Conservation (phyloP, 2,113 vertebrate genomes). For the Brachirus orientalis region DNA sequence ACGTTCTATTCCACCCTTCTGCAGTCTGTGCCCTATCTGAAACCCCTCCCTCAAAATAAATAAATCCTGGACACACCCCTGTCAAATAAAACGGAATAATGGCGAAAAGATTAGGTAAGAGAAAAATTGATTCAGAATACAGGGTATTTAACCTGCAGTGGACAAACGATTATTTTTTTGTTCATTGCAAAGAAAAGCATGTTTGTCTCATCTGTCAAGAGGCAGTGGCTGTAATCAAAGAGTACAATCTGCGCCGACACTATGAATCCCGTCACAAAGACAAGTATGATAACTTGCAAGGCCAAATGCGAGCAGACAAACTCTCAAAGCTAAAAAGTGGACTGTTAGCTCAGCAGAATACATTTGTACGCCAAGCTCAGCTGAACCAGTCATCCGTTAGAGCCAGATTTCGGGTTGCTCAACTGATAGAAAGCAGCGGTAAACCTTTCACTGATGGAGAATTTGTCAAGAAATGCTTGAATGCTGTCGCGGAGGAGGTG, state of each 20-base stretch:
- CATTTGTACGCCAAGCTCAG: slow-evolving; percentile 9
- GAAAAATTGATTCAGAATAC: slow-evolving; percentile 9
- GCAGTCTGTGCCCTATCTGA: too few relatives aligned
- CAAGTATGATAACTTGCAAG: slow-evolving; percentile 29
- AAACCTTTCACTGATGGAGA: slow-evolving; percentile 22
- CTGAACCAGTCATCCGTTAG: slow-evolving; percentile 10
- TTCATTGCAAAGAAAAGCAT: slow-evolving; percentile 35
- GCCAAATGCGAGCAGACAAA: slow-evolving; percentile 36
- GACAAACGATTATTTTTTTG: slow-evolving; percentile 34
- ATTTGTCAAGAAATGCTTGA: slow-evolving; percentile 20
- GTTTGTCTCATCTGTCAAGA: slow-evolving; percentile 42
- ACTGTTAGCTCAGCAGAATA: slow-evolving; percentile 1
- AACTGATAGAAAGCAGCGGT: slow-evolving; percentile 13
- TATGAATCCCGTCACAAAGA: slow-evolving; percentile 37
- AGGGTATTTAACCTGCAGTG: slow-evolving; percentile 2
- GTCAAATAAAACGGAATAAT: too few relatives aligned
- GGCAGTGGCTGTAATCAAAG: slow-evolving; percentile 31
- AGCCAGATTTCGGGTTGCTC: slow-evolving; percentile 16
- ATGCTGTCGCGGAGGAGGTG: slow-evolving; percentile 20
- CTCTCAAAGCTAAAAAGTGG: slow-evolving; percentile 30
- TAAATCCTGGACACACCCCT: too few relatives aligned
- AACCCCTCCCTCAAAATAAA: too few relatives aligned
- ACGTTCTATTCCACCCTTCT: too few relatives aligned
- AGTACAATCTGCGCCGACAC: slow-evolving; percentile 26
- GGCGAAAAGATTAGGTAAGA: too few relatives aligned